These are phyloP conservation scores for Saccostrea glomerata DNA, from an alignment of 1,140 invertebrate genomes.

Conservation along the genomic window DNA sequence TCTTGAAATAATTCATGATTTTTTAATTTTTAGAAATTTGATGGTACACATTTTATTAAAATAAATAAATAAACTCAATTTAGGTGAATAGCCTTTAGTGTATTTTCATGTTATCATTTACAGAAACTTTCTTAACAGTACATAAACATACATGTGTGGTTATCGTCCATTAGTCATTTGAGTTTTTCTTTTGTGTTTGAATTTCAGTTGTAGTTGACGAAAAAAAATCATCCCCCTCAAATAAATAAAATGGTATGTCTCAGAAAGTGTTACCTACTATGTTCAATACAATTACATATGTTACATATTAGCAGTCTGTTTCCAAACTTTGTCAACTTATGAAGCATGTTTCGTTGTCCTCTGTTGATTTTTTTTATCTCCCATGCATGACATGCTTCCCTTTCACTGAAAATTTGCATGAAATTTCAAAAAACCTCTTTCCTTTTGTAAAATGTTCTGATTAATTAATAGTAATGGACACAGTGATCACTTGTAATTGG, in stretches of 20 bases:
- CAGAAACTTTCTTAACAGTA: background rate
- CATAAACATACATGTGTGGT: background rate
- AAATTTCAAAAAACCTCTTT: background rate
- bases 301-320: background rate
- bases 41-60: no score
- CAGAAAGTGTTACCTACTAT: background rate
- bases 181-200: conserved; percentile 21
- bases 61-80: no score
- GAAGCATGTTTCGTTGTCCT: background rate
- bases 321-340: background rate
- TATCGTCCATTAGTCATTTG: background rate
- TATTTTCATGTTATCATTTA: background rate
- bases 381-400: background rate
- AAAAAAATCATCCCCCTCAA: conserved; percentile 24
- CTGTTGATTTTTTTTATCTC: background rate
- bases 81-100: no score
- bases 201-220: conserved; percentile 29
- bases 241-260: conserved; percentile 16
- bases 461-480: no score
- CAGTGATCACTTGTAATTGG: no score
- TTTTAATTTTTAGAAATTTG: no score
- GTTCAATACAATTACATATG: background rate
- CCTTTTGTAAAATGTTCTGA: background rate
- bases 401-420: background rate
- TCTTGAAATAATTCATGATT: no score